These are phyloP conservation scores for Notechis scutatus DNA, from an alignment of 2,113 vertebrate species.

Conservation along the genomic window DNA sequence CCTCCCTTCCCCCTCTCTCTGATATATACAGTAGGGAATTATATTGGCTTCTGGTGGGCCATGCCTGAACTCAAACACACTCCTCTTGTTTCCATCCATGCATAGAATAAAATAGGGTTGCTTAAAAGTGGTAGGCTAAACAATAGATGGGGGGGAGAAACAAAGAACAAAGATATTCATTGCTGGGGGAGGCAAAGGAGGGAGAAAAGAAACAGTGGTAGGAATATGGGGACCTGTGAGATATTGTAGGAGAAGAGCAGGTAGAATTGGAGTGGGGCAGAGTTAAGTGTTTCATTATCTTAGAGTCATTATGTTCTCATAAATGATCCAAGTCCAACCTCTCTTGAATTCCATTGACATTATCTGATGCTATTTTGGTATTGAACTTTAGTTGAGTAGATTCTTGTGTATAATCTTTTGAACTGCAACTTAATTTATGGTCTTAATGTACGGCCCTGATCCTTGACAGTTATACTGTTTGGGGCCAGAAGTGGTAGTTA, in stretches of 20 bases:
- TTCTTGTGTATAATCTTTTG: too few species aligned
- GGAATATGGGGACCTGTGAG: not conserved
- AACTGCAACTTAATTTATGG: too few species aligned
- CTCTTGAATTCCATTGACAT: not conserved
- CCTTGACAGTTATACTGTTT: not conserved
- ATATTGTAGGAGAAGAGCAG: not conserved
- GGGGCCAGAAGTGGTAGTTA: not conserved
- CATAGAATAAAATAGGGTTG: not conserved
- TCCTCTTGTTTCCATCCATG: not conserved
- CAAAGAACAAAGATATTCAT: not conserved
- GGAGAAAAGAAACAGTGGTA: not conserved
- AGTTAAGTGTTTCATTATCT: not conserved
- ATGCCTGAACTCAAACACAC: not conserved
- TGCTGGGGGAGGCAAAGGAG: not conserved
- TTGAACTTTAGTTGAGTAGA: too few species aligned
- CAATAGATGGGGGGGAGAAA: not conserved
- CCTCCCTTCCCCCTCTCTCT: too few species aligned
- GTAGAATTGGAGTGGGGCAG: not conserved
- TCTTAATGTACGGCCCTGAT: too few species aligned
- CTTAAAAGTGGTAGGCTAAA: too few species aligned
- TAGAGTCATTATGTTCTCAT: not conserved
- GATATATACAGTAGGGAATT: not conserved
- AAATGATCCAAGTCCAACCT: not conserved
- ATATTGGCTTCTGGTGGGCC: not conserved
- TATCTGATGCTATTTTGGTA: not conserved